Percentiles rank a stretch among this genome's conserved stretches.
These are phyloP conservation scores for Pristionchus fissidentatus DNA, from an alignment of 2,888 invertebrate genomes.

Conservation along the genomic window DNA sequence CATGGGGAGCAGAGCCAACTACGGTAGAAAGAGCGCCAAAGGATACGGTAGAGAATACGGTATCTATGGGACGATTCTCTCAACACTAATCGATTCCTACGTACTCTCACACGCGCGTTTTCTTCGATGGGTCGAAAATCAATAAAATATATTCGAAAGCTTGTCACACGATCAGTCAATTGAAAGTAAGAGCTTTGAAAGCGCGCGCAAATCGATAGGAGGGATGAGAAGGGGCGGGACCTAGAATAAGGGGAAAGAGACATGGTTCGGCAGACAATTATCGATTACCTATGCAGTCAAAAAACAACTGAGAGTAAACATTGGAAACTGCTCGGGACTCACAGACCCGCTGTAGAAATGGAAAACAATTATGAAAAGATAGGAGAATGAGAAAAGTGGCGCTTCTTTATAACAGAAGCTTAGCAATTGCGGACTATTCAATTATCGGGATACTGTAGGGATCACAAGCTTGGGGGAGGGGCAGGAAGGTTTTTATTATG, in stretches of 20 bases:
- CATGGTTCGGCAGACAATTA: slow-evolving; percentile 50
- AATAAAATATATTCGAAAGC: slow-evolving; percentile 26
- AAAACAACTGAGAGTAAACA: slow-evolving; percentile 7
- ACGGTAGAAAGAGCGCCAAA: slow-evolving; percentile 23
- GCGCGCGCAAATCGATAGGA: slow-evolving; percentile 37
- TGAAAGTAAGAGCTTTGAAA: slow-evolving; percentile 41
- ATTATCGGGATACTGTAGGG: slow-evolving; percentile 35
- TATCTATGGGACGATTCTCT: slow-evolving; percentile 20
- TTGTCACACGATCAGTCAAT: slow-evolving; percentile 24
- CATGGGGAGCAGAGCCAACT: slow-evolving; percentile 8
- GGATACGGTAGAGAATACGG: slow-evolving; percentile 41
- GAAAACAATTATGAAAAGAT: slow-evolving; percentile 42
- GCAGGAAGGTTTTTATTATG: slow-evolving; percentile 14
- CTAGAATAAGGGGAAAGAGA: slow-evolving; percentile 34
- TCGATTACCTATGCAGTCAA: slow-evolving; percentile 47
- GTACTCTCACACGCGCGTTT: slow-evolving; percentile 9
- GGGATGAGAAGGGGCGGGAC: slow-evolving; percentile 6
- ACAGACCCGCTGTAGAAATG: slow-evolving; percentile 43
- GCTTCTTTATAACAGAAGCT: slow-evolving; percentile 44
- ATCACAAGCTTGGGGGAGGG: slow-evolving; percentile 6
- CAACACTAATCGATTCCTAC: slow-evolving; percentile 33
- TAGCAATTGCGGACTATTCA: background rate
- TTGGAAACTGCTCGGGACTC: slow-evolving; percentile 47
- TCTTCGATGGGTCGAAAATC: slow-evolving; percentile 18
- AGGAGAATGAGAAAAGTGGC: background rate